Percentiles rank a stretch among this genome's conserved stretches.
Evolutionary conservation across 1,140 invertebrate species (phyloP).

Genomic region (Physella acuta): DNA sequence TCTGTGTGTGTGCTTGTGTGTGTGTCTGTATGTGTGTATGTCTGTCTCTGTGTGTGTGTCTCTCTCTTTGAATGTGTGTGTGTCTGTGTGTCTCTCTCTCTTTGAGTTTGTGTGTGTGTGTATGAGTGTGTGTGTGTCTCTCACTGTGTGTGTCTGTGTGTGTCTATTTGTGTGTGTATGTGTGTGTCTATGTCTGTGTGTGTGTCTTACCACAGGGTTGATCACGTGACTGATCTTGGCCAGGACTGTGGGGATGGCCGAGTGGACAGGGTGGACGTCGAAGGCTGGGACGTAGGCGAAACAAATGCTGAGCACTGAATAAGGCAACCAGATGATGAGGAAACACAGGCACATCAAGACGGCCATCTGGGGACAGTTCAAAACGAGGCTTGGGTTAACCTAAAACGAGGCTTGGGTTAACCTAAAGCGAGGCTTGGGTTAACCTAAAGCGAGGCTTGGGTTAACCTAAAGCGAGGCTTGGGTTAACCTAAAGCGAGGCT

Average conservation of each 20-base stretch:
- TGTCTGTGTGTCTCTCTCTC: too few species aligned
- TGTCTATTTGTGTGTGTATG: too few species aligned
- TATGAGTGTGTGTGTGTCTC: too few species aligned
- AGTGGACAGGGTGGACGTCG: not conserved
- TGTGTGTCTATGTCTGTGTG: too few species aligned
- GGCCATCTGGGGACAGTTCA: not conserved
- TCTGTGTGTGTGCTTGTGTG: too few species aligned
- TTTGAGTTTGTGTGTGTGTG: too few species aligned
- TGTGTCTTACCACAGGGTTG: conserved; percentile 10
- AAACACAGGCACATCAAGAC: conserved; percentile 6
- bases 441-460: not conserved
- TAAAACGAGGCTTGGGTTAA: not conserved
- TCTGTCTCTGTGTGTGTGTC: too few species aligned
- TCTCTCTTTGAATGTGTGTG: too few species aligned
- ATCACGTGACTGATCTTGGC: conserved; percentile 14
- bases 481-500: not conserved
- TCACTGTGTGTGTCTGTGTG: too few species aligned
- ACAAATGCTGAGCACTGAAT: conserved; percentile 1
- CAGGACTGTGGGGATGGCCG: conserved; percentile 11
- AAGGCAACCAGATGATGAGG: conserved; percentile 12
- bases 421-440: not conserved
- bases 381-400: too few species aligned
- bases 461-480: not conserved
- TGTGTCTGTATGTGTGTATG: too few species aligned
- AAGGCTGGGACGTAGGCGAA: not conserved